phyloP scores from a whole-genome alignment of 2,888 invertebrate species.

The Venustoraphidia nigricollis region DNA sequence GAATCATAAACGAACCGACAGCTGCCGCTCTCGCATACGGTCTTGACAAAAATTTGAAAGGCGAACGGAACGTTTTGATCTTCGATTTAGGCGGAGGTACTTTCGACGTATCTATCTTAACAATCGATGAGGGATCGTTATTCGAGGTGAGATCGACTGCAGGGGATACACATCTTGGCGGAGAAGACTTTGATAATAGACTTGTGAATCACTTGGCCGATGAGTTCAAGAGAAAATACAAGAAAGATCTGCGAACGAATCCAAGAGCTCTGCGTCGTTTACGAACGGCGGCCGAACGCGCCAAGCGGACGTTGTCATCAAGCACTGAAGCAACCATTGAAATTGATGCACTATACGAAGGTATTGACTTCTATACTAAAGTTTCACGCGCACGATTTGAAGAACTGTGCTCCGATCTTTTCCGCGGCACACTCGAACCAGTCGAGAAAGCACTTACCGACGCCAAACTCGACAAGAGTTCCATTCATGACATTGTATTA shows the following conservation, averaged over 20 bases:
- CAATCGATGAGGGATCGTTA: constrained; percentile 40
- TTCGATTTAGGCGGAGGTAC: constrained; percentile 42
- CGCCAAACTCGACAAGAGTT: constrained; percentile 60
- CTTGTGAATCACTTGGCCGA: constrained; percentile 50
- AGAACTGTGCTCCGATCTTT: constrained; percentile 55
- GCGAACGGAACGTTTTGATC: constrained; percentile 31
- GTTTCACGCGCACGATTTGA: constrained; percentile 64
- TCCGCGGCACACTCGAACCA: constrained; percentile 52
- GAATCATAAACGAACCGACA: constrained; percentile 50
- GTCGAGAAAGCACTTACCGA: constrained; percentile 60
- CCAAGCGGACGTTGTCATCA: constrained; percentile 61
- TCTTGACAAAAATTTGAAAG: constrained; percentile 25
- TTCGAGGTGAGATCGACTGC: constrained; percentile 40
- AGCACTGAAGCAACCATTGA: constrained; percentile 62
- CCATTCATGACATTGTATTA: constrained; percentile 64
- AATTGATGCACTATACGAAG: constrained; percentile 62
- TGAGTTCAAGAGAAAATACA: constrained; percentile 56
- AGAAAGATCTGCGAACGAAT: constrained; percentile 50
- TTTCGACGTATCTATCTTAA: constrained; percentile 53
- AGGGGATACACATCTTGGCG: constrained; percentile 34
- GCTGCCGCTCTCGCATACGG: constrained; percentile 43
- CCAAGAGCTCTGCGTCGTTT: constrained; percentile 51
- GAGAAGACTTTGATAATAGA: constrained; percentile 37
- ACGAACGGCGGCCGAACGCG: constrained; percentile 61
- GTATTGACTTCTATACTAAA: constrained; percentile 56